These are phyloP conservation scores for Galerucella calmariensis DNA, from an alignment of 2,888 invertebrate genomes.

Conservation along the genomic window DNA sequence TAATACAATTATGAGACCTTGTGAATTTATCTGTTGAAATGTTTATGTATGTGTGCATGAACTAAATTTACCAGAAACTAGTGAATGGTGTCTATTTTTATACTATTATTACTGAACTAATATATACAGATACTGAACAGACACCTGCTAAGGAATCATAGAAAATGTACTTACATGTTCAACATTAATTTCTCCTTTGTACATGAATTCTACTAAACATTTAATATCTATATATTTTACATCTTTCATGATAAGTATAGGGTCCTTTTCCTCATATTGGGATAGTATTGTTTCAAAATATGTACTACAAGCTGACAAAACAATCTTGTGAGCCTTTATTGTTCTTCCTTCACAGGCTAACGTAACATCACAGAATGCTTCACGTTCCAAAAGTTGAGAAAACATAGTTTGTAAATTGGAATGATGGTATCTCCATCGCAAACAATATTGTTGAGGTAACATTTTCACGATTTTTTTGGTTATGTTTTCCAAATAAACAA, in stretches of 20 bases:
- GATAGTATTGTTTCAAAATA: slow-evolving; percentile 89
- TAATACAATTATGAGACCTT: not conserved
- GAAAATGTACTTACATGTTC: slow-evolving; percentile 79
- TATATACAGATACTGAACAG: not conserved
- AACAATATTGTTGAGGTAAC: slow-evolving; percentile 90
- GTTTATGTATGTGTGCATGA: not conserved
- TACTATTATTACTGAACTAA: not conserved
- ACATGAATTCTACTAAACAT: slow-evolving; percentile 94
- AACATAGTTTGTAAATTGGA: slow-evolving; percentile 91
- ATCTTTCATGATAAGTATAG: slow-evolving; percentile 88
- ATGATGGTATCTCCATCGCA: slow-evolving; percentile 94
- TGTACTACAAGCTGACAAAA: slow-evolving; percentile 91
- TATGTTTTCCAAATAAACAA: slow-evolving; percentile 48
- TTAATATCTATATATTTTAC: slow-evolving; percentile 90
- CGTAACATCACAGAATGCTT: slow-evolving; percentile 91
- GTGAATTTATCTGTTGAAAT: not conserved
- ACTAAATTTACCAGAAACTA: slow-evolving; percentile 3
- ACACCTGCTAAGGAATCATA: slow-evolving; percentile 26
- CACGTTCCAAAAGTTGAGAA: slow-evolving; percentile 85
- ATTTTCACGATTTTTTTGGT: slow-evolving; percentile 64
- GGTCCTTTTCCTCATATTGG: slow-evolving; percentile 82
- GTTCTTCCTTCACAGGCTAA: slow-evolving; percentile 87
- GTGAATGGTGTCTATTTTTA: slow-evolving; percentile 5
- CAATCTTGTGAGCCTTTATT: slow-evolving; percentile 85
- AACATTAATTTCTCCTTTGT: slow-evolving; percentile 94